Evolutionary conservation across 2,888 invertebrate species (phyloP).

Genomic region (Agrochola lota): DNA sequence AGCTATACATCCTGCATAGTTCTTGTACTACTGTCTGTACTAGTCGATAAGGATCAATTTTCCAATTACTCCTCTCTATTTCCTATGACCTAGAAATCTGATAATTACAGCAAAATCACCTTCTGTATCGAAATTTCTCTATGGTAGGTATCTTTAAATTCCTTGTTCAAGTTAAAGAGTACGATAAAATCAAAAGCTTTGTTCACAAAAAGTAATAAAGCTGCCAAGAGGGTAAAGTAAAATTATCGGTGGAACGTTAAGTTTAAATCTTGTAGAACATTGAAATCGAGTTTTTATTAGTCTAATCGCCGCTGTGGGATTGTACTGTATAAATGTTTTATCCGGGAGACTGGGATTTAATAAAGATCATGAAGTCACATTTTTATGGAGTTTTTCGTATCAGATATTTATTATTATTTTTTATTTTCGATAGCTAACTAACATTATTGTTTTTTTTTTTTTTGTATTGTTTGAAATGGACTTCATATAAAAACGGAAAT

Average conservation of each 20-base stretch:
- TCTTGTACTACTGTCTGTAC: no score
- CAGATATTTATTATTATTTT: no score
- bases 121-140: not conserved
- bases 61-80: not conserved
- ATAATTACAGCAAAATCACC: constrained; percentile 18
- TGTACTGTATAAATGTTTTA: constrained; percentile 53
- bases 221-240: constrained; percentile 53
- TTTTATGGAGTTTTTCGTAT: no score
- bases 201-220: constrained; percentile 62
- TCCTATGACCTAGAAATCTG: constrained; percentile 3
- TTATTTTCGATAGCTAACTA: no score
- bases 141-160: not conserved
- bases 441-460: no score
- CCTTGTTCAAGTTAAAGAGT: constrained; percentile 28
- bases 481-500: no score
- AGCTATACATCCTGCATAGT: not conserved
- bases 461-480: no score
- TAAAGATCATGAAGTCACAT: no score
- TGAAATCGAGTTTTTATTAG: constrained; percentile 74
- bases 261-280: constrained; percentile 63
- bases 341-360: no score
- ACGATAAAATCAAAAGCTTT: constrained; percentile 55
- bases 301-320: constrained; percentile 77
- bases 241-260: constrained; percentile 63
- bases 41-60: not conserved